A percentile compares a stretch with the other conserved stretches of the same genome.
phyloP scores from a whole-genome alignment of 2,113 vertebrate species.

The Vireo altiloquus region DNA sequence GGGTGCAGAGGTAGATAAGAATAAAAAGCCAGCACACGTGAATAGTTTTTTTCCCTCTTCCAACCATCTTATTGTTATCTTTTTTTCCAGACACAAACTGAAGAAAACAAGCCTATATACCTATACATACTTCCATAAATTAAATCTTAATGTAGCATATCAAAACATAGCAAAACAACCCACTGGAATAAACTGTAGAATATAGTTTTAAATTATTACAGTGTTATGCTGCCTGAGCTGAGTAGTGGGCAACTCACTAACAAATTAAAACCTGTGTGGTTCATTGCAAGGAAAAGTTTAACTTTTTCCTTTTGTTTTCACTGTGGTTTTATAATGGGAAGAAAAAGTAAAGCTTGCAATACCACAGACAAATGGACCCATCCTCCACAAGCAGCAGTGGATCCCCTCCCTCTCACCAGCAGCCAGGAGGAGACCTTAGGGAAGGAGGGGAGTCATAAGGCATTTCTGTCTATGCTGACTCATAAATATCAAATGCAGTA shows the following conservation, averaged over 20 bases:
- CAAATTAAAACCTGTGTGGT: not conserved
- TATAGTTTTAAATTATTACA: not conserved
- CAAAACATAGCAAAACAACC: conserved; percentile 12
- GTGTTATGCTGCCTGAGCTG: not conserved
- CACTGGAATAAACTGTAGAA: not conserved
- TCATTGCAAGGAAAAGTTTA: not conserved
- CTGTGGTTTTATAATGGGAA: not conserved
- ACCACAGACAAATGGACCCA: not conserved
- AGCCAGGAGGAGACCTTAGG: not conserved
- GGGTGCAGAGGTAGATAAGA: conserved; percentile 8
- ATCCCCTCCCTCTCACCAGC: not conserved
- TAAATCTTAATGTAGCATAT: conserved; percentile 14
- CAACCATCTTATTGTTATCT: conserved; percentile 7
- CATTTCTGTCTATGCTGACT: not conserved
- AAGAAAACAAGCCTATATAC: conserved; percentile 4
- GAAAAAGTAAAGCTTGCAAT: not conserved
- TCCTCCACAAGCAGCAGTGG: not conserved
- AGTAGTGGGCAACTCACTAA: not conserved
- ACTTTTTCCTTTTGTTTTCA: not conserved
- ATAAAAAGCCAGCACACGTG: not conserved
- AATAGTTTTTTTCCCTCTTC: not conserved
- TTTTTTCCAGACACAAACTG: not conserved
- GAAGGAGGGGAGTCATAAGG: not conserved
- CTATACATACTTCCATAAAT: conserved; percentile 8
- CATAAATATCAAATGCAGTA: not conserved